Evolutionary conservation across 2,113 vertebrate species (phyloP), one percentile per base, ranked within the genome.

Genomic region (Tychaedon coryphoeus): DNA sequence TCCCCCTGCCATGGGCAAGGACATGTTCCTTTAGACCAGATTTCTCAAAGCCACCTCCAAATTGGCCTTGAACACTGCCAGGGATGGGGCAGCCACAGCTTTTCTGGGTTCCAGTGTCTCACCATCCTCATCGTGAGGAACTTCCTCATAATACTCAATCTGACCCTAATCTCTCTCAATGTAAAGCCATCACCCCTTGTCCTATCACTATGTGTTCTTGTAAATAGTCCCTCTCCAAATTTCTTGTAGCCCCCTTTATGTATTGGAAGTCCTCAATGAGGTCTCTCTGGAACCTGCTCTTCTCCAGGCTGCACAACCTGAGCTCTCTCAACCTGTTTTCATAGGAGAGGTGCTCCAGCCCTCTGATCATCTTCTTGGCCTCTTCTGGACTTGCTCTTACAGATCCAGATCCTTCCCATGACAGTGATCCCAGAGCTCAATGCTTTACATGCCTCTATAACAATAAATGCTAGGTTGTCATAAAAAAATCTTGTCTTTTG

Each of bases 401-500:
- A 43, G 34, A 47, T 36, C 26, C 48, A 50, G 19, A 36, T 48
- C 47, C 9, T 86, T 61, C 40, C 56, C 71, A 43, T 42, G n/a
- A 13, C 38, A 47, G 16, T 42, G 22, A 54, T 47, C 16, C 33
- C 19, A 69, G 54, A 56, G 34, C 34, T 36, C 25, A 53, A 10
- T 54, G 60, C 40, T 12, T 47, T 33, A 77, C 25, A 19, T 51
- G 40, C 15, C 19, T 10, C 10, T 75, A 8, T 45, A 76, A 50
- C 42, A 65, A 56, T 3, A 69, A 65, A 65, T 76, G 4, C 28
- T 75, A 48, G 14, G 5, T 80, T 47, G 28, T 75, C 70, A 60
- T 91, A 74, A 91, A 84, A 92, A 85, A 56, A 47, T 86, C 29
- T 50, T 9, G 4, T 43, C 25, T 76, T 88, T 47, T n/a, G 31